A percentile compares a stretch with the other conserved stretches of the same genome.
Conservation (phyloP, 2,797 vertebrate species). For the Acanthornis magna region DNA sequence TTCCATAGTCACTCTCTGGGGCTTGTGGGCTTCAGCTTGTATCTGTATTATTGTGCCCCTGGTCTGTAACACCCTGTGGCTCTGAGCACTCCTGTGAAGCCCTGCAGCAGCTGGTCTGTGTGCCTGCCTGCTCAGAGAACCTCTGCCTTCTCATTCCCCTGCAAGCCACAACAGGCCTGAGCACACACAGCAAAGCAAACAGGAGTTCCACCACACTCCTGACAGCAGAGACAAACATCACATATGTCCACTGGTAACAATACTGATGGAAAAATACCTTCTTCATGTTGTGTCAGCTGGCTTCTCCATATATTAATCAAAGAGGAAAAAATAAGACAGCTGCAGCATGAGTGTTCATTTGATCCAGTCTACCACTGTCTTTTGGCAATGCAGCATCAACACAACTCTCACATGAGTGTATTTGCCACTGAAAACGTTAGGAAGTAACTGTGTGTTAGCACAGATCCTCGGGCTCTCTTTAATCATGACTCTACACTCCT, state of each 20-base stretch:
- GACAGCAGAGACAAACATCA: background rate
- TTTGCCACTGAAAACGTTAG: background rate
- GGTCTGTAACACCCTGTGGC: background rate
- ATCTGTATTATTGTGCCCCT: background rate
- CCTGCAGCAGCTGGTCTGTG: background rate
- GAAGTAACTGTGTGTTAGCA: background rate
- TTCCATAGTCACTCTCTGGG: background rate
- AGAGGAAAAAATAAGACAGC: slow-evolving; percentile 26
- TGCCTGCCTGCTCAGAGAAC: background rate
- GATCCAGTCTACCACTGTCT: background rate
- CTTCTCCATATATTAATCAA: slow-evolving; percentile 33
- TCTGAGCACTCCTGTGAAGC: background rate
- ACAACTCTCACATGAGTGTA: background rate
- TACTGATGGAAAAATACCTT: slow-evolving; percentile 38
- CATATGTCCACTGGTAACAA: background rate
- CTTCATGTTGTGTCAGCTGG: slow-evolving; percentile 22
- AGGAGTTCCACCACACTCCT: background rate
- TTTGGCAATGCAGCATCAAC: background rate
- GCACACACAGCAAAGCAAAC: slow-evolving; percentile 1
- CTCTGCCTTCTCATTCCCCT: background rate
- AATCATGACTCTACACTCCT: background rate
- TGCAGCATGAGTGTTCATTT: background rate
- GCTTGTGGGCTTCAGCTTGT: background rate
- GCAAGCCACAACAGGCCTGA: background rate
- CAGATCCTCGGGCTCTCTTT: background rate